phyloP scores from a whole-genome alignment of 2,797 vertebrate species.

The Remorina albescens region DNA sequence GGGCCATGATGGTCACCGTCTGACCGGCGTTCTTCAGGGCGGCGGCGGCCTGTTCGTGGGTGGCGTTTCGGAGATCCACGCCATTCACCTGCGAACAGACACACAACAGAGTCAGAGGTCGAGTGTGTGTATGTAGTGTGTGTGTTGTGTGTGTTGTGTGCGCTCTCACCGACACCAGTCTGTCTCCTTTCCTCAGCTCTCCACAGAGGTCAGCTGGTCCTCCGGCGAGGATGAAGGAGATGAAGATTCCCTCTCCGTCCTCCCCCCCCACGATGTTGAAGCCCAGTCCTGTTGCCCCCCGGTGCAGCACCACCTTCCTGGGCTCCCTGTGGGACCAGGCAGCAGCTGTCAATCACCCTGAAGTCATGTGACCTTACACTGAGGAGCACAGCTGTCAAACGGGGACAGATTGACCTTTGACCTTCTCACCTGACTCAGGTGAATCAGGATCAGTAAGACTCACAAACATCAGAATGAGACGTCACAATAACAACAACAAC shows the following conservation, averaged over 20 bases:
- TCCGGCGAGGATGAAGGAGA: slow-evolving; percentile 98
- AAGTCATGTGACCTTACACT: background rate
- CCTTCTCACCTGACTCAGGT: too few species aligned
- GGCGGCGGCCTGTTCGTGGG: slow-evolving; percentile 95
- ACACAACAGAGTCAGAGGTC: too few species aligned
- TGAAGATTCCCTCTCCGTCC: slow-evolving; percentile 98
- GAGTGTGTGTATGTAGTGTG: too few species aligned
- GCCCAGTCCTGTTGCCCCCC: slow-evolving; percentile 94
- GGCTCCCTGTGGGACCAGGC: slow-evolving; percentile 86
- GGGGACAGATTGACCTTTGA: too few species aligned
- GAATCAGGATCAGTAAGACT: too few species aligned
- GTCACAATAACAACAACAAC: too few species aligned
- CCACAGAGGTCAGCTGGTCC: slow-evolving; percentile 97
- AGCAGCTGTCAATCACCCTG: slow-evolving; percentile 38
- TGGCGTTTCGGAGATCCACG: slow-evolving; percentile 93
- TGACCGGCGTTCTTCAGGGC: slow-evolving; percentile 97
- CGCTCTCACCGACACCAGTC: slow-evolving; percentile 91
- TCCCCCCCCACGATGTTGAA: slow-evolving; percentile 99
- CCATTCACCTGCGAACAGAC: slow-evolving; percentile 90
- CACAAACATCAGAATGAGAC: too few species aligned
- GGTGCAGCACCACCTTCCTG: slow-evolving; percentile 93
- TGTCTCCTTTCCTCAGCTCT: slow-evolving; percentile 96
- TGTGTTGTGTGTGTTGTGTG: too few species aligned
- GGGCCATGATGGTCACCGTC: slow-evolving; percentile 94
- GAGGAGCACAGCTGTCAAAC: too few species aligned